phyloP scores from a whole-genome alignment of 1,140 invertebrate species.

The Paraescarpia echinospica region DNA sequence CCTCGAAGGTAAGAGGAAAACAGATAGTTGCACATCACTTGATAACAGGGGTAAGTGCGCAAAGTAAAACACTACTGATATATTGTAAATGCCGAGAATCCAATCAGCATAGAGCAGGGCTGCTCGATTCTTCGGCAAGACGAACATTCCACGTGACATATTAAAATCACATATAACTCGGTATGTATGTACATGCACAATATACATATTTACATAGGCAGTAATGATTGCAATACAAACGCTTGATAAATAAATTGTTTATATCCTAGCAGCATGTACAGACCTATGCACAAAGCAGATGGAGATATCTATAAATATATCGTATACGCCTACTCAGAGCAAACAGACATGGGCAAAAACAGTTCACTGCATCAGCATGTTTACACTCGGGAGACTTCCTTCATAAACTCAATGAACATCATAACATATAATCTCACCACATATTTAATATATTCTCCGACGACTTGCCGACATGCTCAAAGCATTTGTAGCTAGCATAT shows the following conservation, averaged over 20 bases:
- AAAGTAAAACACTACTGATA: background rate
- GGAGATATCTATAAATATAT: background rate
- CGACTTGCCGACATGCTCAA: too few species aligned
- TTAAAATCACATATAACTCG: background rate
- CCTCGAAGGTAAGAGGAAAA: background rate
- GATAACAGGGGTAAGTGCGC: background rate
- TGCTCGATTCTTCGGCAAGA: background rate
- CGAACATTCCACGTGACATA: background rate
- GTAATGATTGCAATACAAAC: background rate
- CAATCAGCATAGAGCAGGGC: background rate
- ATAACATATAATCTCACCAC: background rate
- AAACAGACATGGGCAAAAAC: background rate
- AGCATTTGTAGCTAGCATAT: background rate
- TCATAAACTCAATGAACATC: background rate
- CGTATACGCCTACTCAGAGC: background rate
- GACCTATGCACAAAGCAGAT: background rate
- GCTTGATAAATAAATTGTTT: background rate
- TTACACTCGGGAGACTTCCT: too few species aligned
- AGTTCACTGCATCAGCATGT: background rate
- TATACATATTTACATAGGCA: background rate
- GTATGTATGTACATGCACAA: background rate
- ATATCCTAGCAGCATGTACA: background rate
- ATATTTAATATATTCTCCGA: background rate
- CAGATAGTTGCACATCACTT: background rate
- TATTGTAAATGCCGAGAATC: background rate